phyloP scores from a whole-genome alignment of 2,113 vertebrate genomes.

The Pseudopipra pipra region DNA sequence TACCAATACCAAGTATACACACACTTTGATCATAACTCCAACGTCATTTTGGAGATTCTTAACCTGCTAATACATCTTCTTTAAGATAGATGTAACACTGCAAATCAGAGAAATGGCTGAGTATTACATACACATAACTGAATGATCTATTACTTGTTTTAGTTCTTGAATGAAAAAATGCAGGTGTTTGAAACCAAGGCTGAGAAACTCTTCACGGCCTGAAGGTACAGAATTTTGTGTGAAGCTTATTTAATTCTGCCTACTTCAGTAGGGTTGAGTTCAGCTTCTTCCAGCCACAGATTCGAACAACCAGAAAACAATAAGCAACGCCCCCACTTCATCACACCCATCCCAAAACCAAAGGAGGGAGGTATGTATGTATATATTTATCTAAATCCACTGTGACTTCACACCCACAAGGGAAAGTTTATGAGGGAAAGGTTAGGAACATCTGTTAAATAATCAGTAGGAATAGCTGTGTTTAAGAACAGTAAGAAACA shows the following conservation, averaged over 20 bases:
- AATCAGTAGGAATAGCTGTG: background rate
- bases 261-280: background rate
- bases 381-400: background rate
- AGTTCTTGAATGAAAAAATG: background rate
- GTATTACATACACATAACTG: background rate
- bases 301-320: background rate
- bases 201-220: background rate
- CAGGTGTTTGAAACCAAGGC: background rate
- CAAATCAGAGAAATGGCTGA: background rate
- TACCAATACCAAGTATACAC: background rate
- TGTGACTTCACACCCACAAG: background rate
- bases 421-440: background rate
- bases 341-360: background rate
- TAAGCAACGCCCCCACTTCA: accelerated
- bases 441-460: background rate
- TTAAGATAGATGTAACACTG: background rate
- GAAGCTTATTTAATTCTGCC: background rate
- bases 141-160: background rate
- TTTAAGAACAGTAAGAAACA: background rate
- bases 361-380: accelerated
- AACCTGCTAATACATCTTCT: background rate
- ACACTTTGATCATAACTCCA: background rate
- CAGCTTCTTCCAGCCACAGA: background rate
- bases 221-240: background rate
- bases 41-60: background rate